phyloP scores from a whole-genome alignment of 2,888 invertebrate genomes.

The Yponomeuta cagnagella region DNA sequence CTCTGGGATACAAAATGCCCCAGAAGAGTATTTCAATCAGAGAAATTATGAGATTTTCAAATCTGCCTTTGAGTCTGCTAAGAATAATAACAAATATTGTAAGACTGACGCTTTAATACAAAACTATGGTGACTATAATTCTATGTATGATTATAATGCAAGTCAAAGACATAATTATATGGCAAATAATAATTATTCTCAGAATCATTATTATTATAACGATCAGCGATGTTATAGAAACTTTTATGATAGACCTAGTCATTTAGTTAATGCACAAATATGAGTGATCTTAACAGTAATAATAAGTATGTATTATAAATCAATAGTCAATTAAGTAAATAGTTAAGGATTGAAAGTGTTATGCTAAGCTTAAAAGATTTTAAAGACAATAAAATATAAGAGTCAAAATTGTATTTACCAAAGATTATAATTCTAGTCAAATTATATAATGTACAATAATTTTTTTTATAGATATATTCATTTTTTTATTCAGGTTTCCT shows the following conservation, averaged over 20 bases:
- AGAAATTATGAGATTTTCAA: slow-evolving; percentile 77
- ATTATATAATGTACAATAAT: neutral
- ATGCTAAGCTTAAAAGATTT: neutral
- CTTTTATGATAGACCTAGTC: slow-evolving; percentile 51
- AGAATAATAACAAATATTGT: slow-evolving; percentile 40
- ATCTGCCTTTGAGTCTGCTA: slow-evolving; percentile 72
- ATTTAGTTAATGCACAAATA: slow-evolving; percentile 61
- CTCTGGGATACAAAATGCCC: slow-evolving; percentile 25
- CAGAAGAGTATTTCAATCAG: slow-evolving; percentile 60
- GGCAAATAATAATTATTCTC: slow-evolving; percentile 42
- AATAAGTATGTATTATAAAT: neutral
- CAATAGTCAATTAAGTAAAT: neutral
- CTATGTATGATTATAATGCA: slow-evolving; percentile 34
- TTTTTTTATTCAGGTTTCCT: neutral
- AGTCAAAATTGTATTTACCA: slow-evolving; percentile 7
- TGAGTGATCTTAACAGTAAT: slow-evolving; percentile 25
- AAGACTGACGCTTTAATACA: slow-evolving; percentile 39
- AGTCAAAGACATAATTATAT: slow-evolving; percentile 47
- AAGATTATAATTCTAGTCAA: slow-evolving; percentile 8
- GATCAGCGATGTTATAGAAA: slow-evolving; percentile 61
- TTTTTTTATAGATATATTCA: neutral
- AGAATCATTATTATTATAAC: slow-evolving; percentile 50
- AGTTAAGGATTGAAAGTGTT: neutral
- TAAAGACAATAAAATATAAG: slow-evolving; percentile 9
- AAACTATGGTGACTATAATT: slow-evolving; percentile 39